A percentile compares a stretch with the other conserved stretches of the same genome.
phyloP scores from a whole-genome alignment of 2,797 vertebrate genomes.

The Periophthalmus magnuspinnatus region DNA sequence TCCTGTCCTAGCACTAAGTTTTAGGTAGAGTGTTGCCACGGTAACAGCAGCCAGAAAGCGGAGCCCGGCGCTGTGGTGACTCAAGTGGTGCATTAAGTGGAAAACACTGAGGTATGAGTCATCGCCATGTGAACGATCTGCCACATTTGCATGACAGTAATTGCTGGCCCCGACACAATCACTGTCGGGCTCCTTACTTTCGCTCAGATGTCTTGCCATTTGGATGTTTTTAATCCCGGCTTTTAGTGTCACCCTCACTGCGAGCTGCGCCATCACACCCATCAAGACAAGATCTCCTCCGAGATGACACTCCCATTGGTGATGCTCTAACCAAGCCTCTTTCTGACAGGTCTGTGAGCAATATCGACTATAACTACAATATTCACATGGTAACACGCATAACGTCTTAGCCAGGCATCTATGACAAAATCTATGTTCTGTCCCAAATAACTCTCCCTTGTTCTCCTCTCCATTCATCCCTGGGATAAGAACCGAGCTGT shows the following conservation, averaged over 20 bases:
- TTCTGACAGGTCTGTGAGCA: slow-evolving; percentile 81
- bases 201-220: slow-evolving; percentile 39
- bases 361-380: slow-evolving; percentile 87
- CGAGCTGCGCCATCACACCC: slow-evolving; percentile 86
- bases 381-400: slow-evolving; percentile 78
- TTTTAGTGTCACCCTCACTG: slow-evolving; percentile 83
- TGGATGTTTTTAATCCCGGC: slow-evolving; percentile 76
- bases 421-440: slow-evolving; percentile 84
- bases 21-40: slow-evolving; percentile 76
- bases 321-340: slow-evolving; percentile 86
- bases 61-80: slow-evolving; percentile 74
- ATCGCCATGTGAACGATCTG: slow-evolving; percentile 55
- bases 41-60: slow-evolving; percentile 85
- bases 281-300: slow-evolving; percentile 77
- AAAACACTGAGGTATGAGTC: slow-evolving; percentile 84
- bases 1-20: slow-evolving; percentile 60
- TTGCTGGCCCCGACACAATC: slow-evolving; percentile 12
- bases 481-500: slow-evolving; percentile 86
- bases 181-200: slow-evolving; percentile 15
- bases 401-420: slow-evolving; percentile 79
- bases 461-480: slow-evolving; percentile 43
- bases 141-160: slow-evolving; percentile 10
- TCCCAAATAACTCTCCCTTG: slow-evolving; percentile 42
- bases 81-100: slow-evolving; percentile 83
- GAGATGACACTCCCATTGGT: slow-evolving; percentile 84